Percentiles rank a stretch among this genome's conserved stretches.
These are phyloP conservation scores for Emydocephalus ijimae DNA, from an alignment of 2,113 vertebrate species.

Conservation along the genomic window DNA sequence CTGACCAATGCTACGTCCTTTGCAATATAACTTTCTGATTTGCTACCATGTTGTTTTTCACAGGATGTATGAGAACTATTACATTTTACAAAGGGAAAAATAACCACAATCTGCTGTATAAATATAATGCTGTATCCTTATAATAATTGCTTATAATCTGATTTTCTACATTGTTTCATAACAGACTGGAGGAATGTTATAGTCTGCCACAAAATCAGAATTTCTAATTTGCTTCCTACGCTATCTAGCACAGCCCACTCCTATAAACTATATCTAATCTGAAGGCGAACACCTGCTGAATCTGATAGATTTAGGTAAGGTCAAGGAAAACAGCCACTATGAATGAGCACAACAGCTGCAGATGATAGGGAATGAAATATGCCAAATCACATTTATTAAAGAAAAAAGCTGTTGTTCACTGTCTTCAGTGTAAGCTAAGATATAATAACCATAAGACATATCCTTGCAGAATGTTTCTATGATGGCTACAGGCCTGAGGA, in stretches of 20 bases:
- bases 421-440: background rate
- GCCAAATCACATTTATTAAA: background rate
- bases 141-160: background rate
- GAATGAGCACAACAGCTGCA: background rate
- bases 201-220: background rate
- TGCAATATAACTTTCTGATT: background rate
- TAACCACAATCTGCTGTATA: too few species aligned
- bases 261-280: background rate
- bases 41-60: background rate
- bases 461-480: background rate
- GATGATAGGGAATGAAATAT: background rate
- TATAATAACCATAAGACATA: background rate
- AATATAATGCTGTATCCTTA: background rate
- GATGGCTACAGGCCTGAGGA: background rate
- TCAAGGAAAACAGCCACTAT: background rate
- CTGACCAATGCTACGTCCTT: background rate
- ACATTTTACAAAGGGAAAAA: background rate
- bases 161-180: background rate
- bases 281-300: background rate
- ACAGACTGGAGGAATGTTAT: background rate
- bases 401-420: background rate
- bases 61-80: background rate
- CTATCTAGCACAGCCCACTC: background rate
- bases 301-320: background rate
- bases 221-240: background rate